A percentile compares a stretch with the other conserved stretches of the same genome.
Evolutionary conservation across 2,888 invertebrate species (phyloP).

Genomic region (Andrena trimmerana): DNA sequence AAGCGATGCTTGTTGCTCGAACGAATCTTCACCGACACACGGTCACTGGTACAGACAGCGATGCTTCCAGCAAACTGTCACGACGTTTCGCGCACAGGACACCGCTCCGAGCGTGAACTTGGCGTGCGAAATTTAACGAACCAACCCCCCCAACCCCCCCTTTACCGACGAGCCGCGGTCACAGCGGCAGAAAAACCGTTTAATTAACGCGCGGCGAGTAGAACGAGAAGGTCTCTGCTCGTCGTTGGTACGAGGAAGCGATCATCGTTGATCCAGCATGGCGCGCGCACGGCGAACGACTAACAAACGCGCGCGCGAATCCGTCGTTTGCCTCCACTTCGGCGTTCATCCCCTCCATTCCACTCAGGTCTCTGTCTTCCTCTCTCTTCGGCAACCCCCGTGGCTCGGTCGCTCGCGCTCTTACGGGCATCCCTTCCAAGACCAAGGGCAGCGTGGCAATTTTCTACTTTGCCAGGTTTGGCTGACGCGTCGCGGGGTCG

Average conservation of each 20-base stretch:
- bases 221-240: constrained; percentile 11
- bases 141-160: constrained; percentile 30
- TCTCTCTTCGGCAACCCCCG: constrained; percentile 36
- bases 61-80: neutral
- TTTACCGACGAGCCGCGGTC: constrained; percentile 9
- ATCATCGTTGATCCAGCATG: constrained; percentile 53
- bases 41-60: neutral
- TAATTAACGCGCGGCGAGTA: constrained; percentile 23
- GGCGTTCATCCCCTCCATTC: constrained; percentile 47
- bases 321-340: constrained; percentile 67
- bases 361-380: constrained; percentile 49
- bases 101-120: neutral
- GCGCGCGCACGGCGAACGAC: constrained; percentile 82
- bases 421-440: constrained; percentile 5
- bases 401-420: neutral
- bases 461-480: constrained; percentile 12
- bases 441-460: neutral
- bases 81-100: neutral
- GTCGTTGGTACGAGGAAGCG: constrained; percentile 1
- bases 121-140: neutral
- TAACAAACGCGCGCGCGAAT: constrained; percentile 70
- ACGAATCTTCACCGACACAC: neutral
- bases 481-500: neutral
- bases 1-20: too few species aligned
- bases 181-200: constrained; percentile 10